These are phyloP conservation scores for Campylomormyrus numenius DNA, from an alignment of 2,113 vertebrate genomes.

Conservation along the genomic window DNA sequence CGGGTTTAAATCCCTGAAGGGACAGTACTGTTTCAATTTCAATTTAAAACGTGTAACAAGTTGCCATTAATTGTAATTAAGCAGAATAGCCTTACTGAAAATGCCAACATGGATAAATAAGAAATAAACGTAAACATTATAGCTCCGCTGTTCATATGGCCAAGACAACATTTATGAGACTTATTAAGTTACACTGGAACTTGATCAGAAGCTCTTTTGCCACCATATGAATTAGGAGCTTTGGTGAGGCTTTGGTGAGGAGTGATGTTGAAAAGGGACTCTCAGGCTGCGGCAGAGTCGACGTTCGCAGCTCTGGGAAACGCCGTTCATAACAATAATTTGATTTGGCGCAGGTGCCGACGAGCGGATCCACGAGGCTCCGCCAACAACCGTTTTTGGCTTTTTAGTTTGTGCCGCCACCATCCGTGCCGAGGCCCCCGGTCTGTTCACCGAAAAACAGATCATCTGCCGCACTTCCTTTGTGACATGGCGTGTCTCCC, in stretches of 20 bases:
- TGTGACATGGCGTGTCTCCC: neutral
- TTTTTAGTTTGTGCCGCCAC: neutral
- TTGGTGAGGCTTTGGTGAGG: slow-evolving; percentile 7
- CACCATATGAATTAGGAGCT: neutral
- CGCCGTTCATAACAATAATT: neutral
- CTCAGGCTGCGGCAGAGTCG: neutral
- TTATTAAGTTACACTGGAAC: neutral
- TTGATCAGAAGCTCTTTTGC: neutral
- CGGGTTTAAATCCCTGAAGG: neutral
- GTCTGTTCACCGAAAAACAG: slow-evolving; percentile 2
- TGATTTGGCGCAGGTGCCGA: neutral
- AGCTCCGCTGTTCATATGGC: neutral
- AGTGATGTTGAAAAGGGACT: neutral
- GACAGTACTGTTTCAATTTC: neutral
- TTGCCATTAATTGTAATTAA: neutral
- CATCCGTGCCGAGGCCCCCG: neutral
- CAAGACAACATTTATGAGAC: neutral
- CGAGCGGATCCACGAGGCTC: neutral
- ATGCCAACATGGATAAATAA: neutral
- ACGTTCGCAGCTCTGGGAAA: neutral
- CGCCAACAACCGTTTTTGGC: neutral
- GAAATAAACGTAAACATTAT: neutral
- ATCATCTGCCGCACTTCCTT: neutral
- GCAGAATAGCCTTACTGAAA: neutral
- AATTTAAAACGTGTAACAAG: neutral